A percentile compares a stretch with the other conserved stretches of the same genome.
phyloP scores from a whole-genome alignment of 2,113 vertebrate genomes.

The Xenopus laevis region DNA sequence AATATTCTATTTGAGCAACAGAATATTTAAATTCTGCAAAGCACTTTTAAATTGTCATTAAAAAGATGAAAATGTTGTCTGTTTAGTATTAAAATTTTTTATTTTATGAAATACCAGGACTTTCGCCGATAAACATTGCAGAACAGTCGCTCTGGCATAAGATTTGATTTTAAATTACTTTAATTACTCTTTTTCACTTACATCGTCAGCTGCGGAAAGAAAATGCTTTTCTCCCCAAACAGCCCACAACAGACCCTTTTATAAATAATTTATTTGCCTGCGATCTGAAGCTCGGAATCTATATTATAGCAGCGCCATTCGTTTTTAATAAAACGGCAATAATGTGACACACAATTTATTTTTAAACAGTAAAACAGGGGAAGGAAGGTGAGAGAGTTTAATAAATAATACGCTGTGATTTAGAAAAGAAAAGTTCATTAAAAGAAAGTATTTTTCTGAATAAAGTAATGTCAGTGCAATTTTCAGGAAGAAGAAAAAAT shows the following conservation, averaged over 20 bases:
- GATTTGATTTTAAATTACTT: slow-evolving; percentile 1
- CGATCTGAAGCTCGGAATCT: slow-evolving; percentile 2
- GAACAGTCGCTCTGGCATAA: neutral
- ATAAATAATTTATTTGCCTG: slow-evolving; percentile 63
- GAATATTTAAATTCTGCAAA: no score
- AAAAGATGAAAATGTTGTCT: no score
- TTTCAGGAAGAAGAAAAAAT: slow-evolving; percentile 4
- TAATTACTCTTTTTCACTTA: slow-evolving; percentile 39
- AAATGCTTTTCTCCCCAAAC: slow-evolving; percentile 52
- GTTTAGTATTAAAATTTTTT: no score
- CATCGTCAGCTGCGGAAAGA: slow-evolving; percentile 52
- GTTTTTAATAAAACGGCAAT: slow-evolving; percentile 75
- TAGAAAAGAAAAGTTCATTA: slow-evolving; percentile 61
- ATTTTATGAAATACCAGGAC: no score
- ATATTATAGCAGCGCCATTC: slow-evolving; percentile 48
- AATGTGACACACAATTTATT: slow-evolving; percentile 84
- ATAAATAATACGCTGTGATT: slow-evolving; percentile 71
- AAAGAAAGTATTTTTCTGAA: slow-evolving; percentile 44
- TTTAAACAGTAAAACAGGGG: slow-evolving; percentile 69
- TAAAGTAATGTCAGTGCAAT: slow-evolving; percentile 4
- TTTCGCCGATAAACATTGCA: neutral
- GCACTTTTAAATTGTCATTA: no score
- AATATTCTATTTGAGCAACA: no score
- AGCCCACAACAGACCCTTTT: slow-evolving; percentile 52
- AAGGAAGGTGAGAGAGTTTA: slow-evolving; percentile 67